Evolutionary conservation across 2,113 vertebrate genomes (phyloP), one percentile per base, ranked within the genome.

Genomic region (Amblyornis subalaris): DNA sequence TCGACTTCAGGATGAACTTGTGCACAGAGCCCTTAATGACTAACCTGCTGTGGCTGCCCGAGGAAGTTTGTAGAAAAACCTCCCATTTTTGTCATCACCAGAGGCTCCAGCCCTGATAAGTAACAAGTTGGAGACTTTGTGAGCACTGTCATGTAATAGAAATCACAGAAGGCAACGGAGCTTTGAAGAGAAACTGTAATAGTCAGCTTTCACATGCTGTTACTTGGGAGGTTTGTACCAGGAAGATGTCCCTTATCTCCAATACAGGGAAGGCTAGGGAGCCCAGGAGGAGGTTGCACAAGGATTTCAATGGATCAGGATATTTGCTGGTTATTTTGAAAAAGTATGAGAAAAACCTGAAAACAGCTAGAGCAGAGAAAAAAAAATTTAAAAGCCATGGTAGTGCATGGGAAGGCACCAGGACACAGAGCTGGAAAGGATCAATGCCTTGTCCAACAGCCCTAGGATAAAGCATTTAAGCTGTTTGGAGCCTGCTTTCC

Each of bases 251-350:
- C 51, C 31, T 60, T n/a, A 29, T 44, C 38, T 50, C 44, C 40
- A 47, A 4, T 0, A 19, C 7, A 25, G 58, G 28, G 29, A 8
- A 66, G 35, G 23, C 60, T 73, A 54, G 76, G 66, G 76, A 72
- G 71, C 77, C 88, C 64, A 45, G 75, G 54, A 86, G 67, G 28
- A 81, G 24, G 50, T 74, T 80, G 60, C 38, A 36, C 1, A 5
- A 77, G 47, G 64, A 89, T 91, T 89, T 70, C 26, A 44, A 0
- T 1, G 67, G 69, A 40, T 91, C 31, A 25, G n/a, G 44, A 12
- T 61, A n/a, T 77, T 70, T 90, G 28, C 67, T 73, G 75, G 33
- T 80, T 44, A 7, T 84, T 94, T 74, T 66, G 69, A 54, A 89
- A 25, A 33, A 64, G 24, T 3, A 71, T 55, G 51, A 82, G 40